Evolutionary conservation across 1,140 invertebrate species (phyloP).

Genomic region (Drosophila sturtevanti): DNA sequence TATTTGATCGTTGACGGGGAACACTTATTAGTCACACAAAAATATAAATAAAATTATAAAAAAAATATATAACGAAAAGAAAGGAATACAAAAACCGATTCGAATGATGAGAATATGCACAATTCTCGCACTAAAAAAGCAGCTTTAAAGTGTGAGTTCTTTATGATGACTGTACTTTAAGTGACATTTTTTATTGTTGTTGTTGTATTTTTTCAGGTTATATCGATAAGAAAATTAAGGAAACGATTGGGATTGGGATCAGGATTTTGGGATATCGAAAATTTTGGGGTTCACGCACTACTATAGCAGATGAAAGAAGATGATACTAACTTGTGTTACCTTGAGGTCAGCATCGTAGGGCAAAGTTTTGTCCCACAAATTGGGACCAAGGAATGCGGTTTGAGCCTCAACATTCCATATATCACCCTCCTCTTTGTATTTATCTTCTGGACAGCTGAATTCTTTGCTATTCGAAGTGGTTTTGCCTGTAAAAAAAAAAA

Average conservation of each 20-base stretch:
- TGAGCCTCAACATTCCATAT: constrained; percentile 94
- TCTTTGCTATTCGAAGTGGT: constrained; percentile 86
- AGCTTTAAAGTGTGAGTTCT: constrained; percentile 34
- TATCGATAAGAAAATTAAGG: no score
- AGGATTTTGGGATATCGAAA: constrained; percentile 9
- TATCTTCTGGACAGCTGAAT: constrained; percentile 87
- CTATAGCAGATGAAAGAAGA: constrained; percentile 83
- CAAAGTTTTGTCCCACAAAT: constrained; percentile 96
- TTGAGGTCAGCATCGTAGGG: constrained; percentile 96
- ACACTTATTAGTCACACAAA: not conserved
- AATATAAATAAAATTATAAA: constrained; percentile 8
- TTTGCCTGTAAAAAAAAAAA: constrained; percentile 84
- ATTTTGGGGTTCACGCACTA: constrained; percentile 63
- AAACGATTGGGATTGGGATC: not conserved
- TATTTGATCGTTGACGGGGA: not conserved
- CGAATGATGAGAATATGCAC: constrained; percentile 63
- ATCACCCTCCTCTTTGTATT: constrained; percentile 92
- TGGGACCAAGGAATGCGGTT: constrained; percentile 96
- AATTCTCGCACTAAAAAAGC: constrained; percentile 75
- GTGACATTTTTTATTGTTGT: not conserved
- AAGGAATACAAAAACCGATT: constrained; percentile 40
- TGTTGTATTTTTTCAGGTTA: constrained; percentile 24
- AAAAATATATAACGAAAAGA: constrained; percentile 13
- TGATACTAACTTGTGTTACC: constrained; percentile 89
- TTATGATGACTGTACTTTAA: constrained; percentile 42